A percentile compares a stretch with the other conserved stretches of the same genome.
phyloP scores from a whole-genome alignment of 2,797 vertebrate genomes.

The Poeciliopsis infans region DNA sequence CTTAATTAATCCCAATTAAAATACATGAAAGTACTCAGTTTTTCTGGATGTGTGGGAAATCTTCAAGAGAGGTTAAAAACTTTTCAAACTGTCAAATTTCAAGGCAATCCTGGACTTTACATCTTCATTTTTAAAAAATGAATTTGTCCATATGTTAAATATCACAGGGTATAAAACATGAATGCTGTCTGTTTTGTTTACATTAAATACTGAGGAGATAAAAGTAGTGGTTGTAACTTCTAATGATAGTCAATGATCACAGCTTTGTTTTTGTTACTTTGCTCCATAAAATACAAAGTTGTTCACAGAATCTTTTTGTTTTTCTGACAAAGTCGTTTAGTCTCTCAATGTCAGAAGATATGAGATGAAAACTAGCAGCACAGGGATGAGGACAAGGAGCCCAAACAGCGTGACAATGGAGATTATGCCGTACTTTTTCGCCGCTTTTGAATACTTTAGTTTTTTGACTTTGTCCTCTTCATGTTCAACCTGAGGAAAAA shows the following conservation, averaged over 20 bases:
- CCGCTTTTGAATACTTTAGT: slow-evolving; percentile 41
- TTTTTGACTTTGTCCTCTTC: background rate
- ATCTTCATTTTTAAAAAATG: slow-evolving; percentile 23
- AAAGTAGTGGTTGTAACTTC: slow-evolving; percentile 5
- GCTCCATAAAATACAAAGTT: background rate
- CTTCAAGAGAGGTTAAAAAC: background rate
- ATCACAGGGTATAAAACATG: slow-evolving; percentile 36
- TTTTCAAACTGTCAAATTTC: slow-evolving; percentile 14
- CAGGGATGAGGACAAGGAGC: slow-evolving; percentile 56
- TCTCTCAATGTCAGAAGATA: slow-evolving; percentile 79
- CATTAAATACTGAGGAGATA: background rate
- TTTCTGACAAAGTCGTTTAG: slow-evolving; percentile 54
- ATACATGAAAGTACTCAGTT: background rate
- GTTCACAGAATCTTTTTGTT: background rate
- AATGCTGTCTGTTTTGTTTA: background rate
- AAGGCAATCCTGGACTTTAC: slow-evolving; percentile 55
- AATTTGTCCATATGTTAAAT: slow-evolving; percentile 57
- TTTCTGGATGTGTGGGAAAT: background rate
- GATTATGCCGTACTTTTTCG: slow-evolving; percentile 66
- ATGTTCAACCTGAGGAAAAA: slow-evolving; percentile 74
- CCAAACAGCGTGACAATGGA: slow-evolving; percentile 70
- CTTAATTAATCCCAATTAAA: background rate
- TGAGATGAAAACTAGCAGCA: slow-evolving; percentile 75
- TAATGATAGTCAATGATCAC: background rate
- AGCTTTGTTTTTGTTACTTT: slow-evolving; percentile 10